Evolutionary conservation across 2,888 invertebrate species (phyloP).

Genomic region (Sepiola atlantica): DNA sequence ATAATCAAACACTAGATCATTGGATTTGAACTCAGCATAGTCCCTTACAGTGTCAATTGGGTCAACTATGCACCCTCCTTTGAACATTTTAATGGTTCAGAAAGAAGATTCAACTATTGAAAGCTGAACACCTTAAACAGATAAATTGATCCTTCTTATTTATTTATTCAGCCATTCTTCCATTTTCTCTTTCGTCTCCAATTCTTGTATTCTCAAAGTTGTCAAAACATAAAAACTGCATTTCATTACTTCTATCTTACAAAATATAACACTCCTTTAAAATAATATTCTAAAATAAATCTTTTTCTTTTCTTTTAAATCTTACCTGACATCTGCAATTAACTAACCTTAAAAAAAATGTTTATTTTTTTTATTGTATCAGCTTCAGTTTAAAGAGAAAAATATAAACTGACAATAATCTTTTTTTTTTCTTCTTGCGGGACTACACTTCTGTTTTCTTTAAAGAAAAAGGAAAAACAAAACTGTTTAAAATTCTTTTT

Average conservation of each 20-base stretch:
- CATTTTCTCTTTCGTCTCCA: constrained; percentile 2
- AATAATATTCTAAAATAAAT: not conserved
- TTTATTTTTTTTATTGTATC: not conserved
- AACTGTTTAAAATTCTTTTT: not conserved
- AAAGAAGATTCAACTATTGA: not conserved
- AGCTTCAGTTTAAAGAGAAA: not conserved
- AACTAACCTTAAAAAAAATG: not conserved
- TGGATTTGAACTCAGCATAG: no score
- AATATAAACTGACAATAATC: not conserved
- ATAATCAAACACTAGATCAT: no score
- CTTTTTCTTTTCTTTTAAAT: no score
- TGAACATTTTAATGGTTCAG: no score
- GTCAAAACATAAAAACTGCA: not conserved
- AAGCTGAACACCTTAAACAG: not conserved
- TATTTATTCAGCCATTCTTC: not conserved
- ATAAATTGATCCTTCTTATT: not conserved
- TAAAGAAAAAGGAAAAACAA: not conserved
- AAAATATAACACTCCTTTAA: not conserved
- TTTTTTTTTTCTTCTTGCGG: not conserved
- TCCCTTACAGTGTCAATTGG: not conserved
- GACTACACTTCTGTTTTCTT: not conserved
- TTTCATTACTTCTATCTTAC: not conserved
- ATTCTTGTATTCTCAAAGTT: not conserved
- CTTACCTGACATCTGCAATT: not conserved
- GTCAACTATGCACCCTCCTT: no score